Base-by-base conservation (phyloP, 2,888 invertebrate genomes). In the Bugulina stolonifera region DNA sequence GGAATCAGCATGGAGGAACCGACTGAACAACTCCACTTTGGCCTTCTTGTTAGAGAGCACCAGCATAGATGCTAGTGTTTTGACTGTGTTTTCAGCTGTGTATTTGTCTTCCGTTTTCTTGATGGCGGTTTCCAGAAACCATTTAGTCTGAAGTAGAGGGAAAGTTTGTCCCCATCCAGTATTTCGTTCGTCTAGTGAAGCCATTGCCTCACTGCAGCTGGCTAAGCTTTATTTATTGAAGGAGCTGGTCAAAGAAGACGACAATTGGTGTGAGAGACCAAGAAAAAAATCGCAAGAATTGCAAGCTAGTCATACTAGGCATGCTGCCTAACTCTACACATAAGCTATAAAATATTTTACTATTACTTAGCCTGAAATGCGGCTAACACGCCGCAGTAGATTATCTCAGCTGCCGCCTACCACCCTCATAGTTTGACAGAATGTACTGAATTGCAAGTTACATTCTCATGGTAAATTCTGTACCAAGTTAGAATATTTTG, bases 151-250 rank as follows among this genome's bases (percentile, higher is more conserved):
- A 64, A 64, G 32, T 25, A 5, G 43, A 43, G 18, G 5, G 43
- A 18, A n/a, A 25, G 10, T 25, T 57, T 64, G 5, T 2, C 10
- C 18, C 32, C 32, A 64, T 64, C 23, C 27, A 5, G 25, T 25
- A 5, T 27, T 57, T 27, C n/a, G 23, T 57, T 27, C 57, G n/a
- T n/a, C n/a, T 14, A 25, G 64, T 64, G 64, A 64, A 64, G 64
- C 64, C 5, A 43, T 43, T 43, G 43, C 43, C 27, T 27, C 22
- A 64, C 27, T 64, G 64, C 32, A 25, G 64, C 64, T 64, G 64
- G 64, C 64, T 25, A 55, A 55, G 55, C 55, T 64, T 64, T 64
- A 64, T 64, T 64, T 64, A 64, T 64, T 64, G 64, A 29, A 5
- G n/a, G 64, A 32, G 18, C 27, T 32, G 5, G 64, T 32, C 64